Evolutionary conservation across 2,797 vertebrate genomes (phyloP), one percentile per base, ranked within the genome.

Genomic region (Fistularia commersonii): DNA sequence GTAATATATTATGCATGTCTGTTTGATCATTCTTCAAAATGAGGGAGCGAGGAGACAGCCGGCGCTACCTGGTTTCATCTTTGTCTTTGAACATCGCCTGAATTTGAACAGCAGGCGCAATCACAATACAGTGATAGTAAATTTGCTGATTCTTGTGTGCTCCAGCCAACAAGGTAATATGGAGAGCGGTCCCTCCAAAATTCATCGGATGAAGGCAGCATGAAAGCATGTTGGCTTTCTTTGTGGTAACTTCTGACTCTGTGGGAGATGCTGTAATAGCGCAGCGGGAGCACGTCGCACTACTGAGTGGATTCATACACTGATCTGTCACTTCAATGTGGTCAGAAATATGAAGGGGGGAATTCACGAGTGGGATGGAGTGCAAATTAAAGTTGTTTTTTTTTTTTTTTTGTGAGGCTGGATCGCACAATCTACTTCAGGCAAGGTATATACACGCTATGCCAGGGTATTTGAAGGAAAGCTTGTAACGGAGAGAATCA

Each of bases 241-340:
- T 61, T 49, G 66, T 50, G 62, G 54, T 63, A 72, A 57, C 74
- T 72, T 57, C 62, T 50, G 71, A 54, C 81, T 80, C 77, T 40
- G 61, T 64, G 61, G 79, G 80, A 82, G 76, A 41, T 32, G 12
- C 54, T 72, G 80, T 84, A 84, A 83, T 76, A 79, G 74, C 82
- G 48, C 82, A 80, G 83, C 83, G 49, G 70, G 82, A 78, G 36
- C 45, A 11, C 74, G 32, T 41, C 70, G 69, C 11, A 51, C 64
- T 48, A 67, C 77, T 71, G 62, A 72, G 59, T 39, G 56, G 68
- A 68, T 55, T 74, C 72, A 80, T 62, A 76, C 69, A 72, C 67
- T 64, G 50, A 60, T 78, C 69, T 71, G 77, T 74, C 74, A 77
- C 76, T 77, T 80, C 69, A 81, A 38, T 74, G 36, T 31, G 32